Conservation (phyloP, 2,888 invertebrate genomes). For the Coelopa pilipes region DNA sequence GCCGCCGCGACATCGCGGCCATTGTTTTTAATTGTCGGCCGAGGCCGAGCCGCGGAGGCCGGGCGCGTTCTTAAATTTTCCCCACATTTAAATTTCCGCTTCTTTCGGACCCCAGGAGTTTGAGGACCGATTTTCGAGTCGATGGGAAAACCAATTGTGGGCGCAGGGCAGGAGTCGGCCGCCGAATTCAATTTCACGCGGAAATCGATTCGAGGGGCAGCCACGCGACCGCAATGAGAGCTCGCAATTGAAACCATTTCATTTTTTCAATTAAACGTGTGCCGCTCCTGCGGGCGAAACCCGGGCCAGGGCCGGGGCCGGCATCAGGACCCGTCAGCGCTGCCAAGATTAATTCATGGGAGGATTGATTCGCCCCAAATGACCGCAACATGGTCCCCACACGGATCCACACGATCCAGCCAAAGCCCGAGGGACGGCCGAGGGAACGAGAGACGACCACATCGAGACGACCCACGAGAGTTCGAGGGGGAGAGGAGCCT, state of each 20-base stretch:
- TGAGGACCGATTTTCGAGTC: no score
- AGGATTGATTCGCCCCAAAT: constrained; percentile 30
- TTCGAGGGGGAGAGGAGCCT: not conserved
- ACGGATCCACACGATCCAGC: no score
- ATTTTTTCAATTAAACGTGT: constrained; percentile 24
- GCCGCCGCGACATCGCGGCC: no score
- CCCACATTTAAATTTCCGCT: not conserved
- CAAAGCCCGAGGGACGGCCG: no score
- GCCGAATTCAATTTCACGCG: constrained; percentile 35
- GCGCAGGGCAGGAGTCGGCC: no score
- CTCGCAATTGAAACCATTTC: constrained; percentile 47
- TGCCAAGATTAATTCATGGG: constrained; percentile 38
- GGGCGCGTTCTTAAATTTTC: no score
- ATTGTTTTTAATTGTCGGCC: no score
- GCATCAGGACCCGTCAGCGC: constrained; percentile 32
- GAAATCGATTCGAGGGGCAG: constrained; percentile 46
- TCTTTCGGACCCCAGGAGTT: no score
- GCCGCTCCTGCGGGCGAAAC: constrained; percentile 22
- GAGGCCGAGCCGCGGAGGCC: no score
- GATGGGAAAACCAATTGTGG: no score
- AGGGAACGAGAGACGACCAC: not conserved
- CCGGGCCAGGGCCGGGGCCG: no score
- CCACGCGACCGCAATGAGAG: constrained; percentile 49
- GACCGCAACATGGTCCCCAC: constrained; percentile 29
- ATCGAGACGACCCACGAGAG: not conserved